Base-by-base conservation (phyloP, 2,113 vertebrate genomes). In the Platysteira castanea region DNA sequence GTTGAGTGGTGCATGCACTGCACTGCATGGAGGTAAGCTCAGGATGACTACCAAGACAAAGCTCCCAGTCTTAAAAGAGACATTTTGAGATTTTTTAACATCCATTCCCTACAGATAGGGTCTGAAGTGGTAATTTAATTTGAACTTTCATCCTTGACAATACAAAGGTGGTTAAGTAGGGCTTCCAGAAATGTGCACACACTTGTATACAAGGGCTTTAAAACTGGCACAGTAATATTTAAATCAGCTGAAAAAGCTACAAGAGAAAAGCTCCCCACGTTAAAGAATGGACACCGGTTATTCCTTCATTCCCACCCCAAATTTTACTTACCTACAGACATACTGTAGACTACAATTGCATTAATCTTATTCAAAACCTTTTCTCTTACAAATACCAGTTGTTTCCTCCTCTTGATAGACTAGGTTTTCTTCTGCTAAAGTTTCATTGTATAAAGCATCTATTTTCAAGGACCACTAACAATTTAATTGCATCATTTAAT, bases 1-100 rank as follows among this genome's bases (percentile, higher is more conserved):
- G 19, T 52, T 42, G 37, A 64, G 14, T 11, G 27, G 19, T 2
- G 24, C 4, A 2, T 8, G 9, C 1, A 2, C 21, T 35, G 4
- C 1, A 1, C 21, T 52, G 26, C 11, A 0, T 2, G n/a, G 61
- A 79, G 27, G 19, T 30, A n/a, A 44, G 27, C n/a, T 92, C 37
- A 53, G 54, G 31, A 18, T 73, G 53, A 27, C 20, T 21, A 64
- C 39, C 19, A 64, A 71, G 65, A 57, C 18, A 78, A 70, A 84
- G 42, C 8, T 81, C 60, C 20, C 35, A 47, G 13, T 23, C 9
- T 60, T 37, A 84, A 79, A 85, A 79, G 8, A 60, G 3, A 1
- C 4, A 14, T 33, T 42, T 57, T n/a, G 30, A 81, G 8, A 30
- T 65, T n/a, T n/a, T 69, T 95, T 50, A 84, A 49, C 3, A n/a